These are phyloP conservation scores for Panzeria rudis DNA, from an alignment of 2,888 invertebrate species.

Conservation along the genomic window DNA sequence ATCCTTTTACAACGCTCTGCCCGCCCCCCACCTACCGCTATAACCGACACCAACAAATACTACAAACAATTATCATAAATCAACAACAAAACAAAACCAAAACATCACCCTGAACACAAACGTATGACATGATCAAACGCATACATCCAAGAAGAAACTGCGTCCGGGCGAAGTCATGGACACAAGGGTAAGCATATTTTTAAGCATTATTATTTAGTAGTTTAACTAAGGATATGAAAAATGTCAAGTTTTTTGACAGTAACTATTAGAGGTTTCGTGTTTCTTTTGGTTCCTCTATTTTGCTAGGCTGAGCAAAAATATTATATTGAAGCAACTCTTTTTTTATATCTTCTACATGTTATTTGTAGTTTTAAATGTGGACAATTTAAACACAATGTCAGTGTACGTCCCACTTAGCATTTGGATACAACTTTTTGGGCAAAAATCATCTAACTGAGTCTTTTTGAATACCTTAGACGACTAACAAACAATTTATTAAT, in stretches of 20 bases:
- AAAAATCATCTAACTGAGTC: no score
- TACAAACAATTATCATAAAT: conserved; percentile 69
- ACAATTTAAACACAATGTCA: no score
- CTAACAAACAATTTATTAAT: no score
- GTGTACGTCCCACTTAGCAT: no score
- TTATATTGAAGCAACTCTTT: no score
- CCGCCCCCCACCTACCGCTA: conserved; percentile 11
- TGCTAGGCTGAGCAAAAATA: no score
- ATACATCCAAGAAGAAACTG: conserved; percentile 86
- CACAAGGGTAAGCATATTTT: conserved; percentile 91
- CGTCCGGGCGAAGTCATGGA: conserved; percentile 97
- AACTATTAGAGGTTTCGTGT: not conserved
- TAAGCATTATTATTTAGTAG: not conserved
- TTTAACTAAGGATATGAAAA: not conserved
- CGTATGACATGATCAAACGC: conserved; percentile 53
- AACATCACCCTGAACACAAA: conserved; percentile 68
- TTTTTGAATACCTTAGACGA: no score
- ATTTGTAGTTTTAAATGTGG: no score
- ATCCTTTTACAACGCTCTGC: conserved; percentile 12
- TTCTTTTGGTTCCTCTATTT: not conserved
- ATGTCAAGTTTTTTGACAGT: not conserved
- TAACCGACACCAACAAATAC: conserved; percentile 38
- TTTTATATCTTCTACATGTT: no score
- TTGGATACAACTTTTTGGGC: no score
- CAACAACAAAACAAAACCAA: conserved; percentile 54